phyloP scores from a whole-genome alignment of 2,888 invertebrate species.

The Nephrotoma guestfalica region DNA sequence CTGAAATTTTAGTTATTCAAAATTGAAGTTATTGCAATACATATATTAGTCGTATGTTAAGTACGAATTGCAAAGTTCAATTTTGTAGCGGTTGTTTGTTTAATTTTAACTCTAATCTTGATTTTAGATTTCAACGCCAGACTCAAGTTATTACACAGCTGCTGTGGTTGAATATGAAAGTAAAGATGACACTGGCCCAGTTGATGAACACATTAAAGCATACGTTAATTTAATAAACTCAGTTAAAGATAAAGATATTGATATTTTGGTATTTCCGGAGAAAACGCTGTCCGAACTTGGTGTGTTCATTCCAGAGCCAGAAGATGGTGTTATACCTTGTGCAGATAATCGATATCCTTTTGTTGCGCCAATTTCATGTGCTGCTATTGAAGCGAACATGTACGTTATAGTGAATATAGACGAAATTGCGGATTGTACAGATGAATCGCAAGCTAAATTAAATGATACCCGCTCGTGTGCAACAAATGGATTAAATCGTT shows the following conservation, averaged over 20 bases:
- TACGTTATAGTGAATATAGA: slow-evolving; percentile 39
- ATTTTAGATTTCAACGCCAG: background rate
- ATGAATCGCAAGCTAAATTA: slow-evolving; percentile 3
- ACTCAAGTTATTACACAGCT: slow-evolving; percentile 38
- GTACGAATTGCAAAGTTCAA: background rate
- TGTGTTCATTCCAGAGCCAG: slow-evolving; percentile 25
- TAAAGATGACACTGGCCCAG: background rate
- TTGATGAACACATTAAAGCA: slow-evolving; percentile 15
- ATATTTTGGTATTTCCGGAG: slow-evolving; percentile 71
- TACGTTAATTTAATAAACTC: slow-evolving; percentile 20
- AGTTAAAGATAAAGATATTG: slow-evolving; percentile 31
- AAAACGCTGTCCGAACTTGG: slow-evolving; percentile 31
- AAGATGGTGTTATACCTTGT: slow-evolving; percentile 23
- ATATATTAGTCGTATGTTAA: background rate
- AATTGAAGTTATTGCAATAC: background rate
- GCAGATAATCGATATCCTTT: slow-evolving; percentile 13
- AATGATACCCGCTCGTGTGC: slow-evolving; percentile 19
- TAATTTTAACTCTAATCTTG: background rate
- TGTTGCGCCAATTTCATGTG: slow-evolving; percentile 36
- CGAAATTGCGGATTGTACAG: slow-evolving; percentile 43
- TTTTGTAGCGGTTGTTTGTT: background rate
- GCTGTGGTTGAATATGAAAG: slow-evolving; percentile 45
- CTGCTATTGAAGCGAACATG: slow-evolving; percentile 35
- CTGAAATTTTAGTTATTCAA: background rate
- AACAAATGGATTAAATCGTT: slow-evolving; percentile 26